These are phyloP conservation scores for Sebastes cheni DNA, from an alignment of 2,797 vertebrate species.

Conservation along the genomic window DNA sequence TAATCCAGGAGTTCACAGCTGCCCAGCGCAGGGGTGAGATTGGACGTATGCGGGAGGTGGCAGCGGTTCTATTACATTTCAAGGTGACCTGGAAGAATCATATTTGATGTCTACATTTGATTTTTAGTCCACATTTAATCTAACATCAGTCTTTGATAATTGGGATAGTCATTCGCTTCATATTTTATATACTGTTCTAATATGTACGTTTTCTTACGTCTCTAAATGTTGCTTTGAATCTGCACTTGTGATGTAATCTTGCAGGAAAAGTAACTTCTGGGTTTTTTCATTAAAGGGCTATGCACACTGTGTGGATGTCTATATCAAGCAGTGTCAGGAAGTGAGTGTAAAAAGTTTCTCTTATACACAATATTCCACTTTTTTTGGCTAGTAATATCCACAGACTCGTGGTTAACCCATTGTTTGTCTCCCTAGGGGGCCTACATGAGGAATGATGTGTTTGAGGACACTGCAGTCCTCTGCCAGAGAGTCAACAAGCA, in stretches of 20 bases:
- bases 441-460: constrained; percentile 92
- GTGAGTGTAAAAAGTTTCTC: constrained; percentile 75
- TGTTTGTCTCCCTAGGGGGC: constrained; percentile 84
- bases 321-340: constrained; percentile 99
- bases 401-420: constrained; percentile 1
- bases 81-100: constrained; percentile 85
- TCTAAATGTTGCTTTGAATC: neutral
- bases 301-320: constrained; percentile 98
- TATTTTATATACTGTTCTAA: neutral
- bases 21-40: constrained; percentile 95
- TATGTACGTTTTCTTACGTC: neutral
- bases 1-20: constrained; percentile 97
- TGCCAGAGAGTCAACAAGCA: constrained; percentile 96
- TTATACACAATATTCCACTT: neutral
- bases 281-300: constrained; percentile 87
- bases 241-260: neutral
- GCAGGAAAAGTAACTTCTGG: constrained; percentile 37
- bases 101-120: neutral
- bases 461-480: constrained; percentile 94
- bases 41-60: constrained; percentile 97
- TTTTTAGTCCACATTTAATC: neutral
- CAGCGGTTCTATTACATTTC: constrained; percentile 97
- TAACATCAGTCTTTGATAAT: neutral
- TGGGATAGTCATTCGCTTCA: neutral
- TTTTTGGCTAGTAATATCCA: neutral